Percentiles rank a stretch among this genome's conserved stretches.
These are phyloP conservation scores for Euphonia xanthogaster DNA, from an alignment of 2,797 vertebrate species.

Conservation along the genomic window DNA sequence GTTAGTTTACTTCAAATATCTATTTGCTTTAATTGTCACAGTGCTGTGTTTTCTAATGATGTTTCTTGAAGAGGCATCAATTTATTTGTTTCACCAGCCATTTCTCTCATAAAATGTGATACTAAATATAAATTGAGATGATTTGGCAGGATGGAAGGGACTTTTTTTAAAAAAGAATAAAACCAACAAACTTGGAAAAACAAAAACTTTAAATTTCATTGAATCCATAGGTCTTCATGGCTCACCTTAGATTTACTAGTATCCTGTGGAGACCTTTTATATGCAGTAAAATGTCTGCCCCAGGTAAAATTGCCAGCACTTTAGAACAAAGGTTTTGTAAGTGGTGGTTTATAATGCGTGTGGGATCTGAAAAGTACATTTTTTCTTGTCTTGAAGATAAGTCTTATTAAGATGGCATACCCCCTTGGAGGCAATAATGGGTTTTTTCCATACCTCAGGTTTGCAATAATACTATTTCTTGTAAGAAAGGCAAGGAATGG, in stretches of 20 bases:
- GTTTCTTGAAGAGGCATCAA: neutral
- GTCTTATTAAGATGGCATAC: slow-evolving; percentile 73
- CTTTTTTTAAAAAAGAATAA: neutral
- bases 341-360: slow-evolving; percentile 73
- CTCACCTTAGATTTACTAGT: slow-evolving; percentile 66
- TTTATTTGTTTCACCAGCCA: neutral
- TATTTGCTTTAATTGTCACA: slow-evolving; percentile 21
- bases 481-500: slow-evolving; percentile 18
- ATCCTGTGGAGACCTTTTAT: slow-evolving; percentile 75
- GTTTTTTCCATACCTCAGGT: slow-evolving; percentile 57
- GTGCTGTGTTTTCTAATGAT: neutral
- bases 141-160: slow-evolving; percentile 14
- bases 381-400: slow-evolving; percentile 71
- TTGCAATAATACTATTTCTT: slow-evolving; percentile 68
- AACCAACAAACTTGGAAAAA: slow-evolving; percentile 52
- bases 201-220: slow-evolving; percentile 73
- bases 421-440: slow-evolving; percentile 68
- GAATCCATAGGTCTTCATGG: slow-evolving; percentile 41
- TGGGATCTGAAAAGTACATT: slow-evolving; percentile 75
- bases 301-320: slow-evolving; percentile 73
- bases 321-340: slow-evolving; percentile 76
- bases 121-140: neutral
- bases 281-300: slow-evolving; percentile 67
- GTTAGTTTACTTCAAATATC: slow-evolving; percentile 33
- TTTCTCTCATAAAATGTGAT: slow-evolving; percentile 6